Percentiles rank a stretch among this genome's conserved stretches.
Evolutionary conservation across 2,113 vertebrate species (phyloP).

Genomic region (Eclectus roratus): DNA sequence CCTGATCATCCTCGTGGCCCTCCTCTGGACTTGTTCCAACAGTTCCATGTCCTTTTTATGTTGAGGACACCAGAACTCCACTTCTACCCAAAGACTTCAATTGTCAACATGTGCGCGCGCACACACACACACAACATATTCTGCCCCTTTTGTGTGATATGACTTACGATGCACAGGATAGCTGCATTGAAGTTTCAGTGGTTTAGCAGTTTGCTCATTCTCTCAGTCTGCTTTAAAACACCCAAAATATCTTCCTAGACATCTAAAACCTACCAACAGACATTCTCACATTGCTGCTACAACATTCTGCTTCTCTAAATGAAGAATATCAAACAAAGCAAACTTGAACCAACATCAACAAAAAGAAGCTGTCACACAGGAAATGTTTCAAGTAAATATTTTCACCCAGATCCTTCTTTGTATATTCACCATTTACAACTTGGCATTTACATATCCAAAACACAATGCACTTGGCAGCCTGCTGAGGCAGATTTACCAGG

Average conservation of each 20-base stretch:
- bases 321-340: background rate
- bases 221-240: background rate
- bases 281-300: background rate
- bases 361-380: background rate
- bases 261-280: background rate
- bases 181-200: background rate
- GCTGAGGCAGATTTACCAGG: background rate
- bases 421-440: conserved; percentile 29
- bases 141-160: background rate
- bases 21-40: too few relatives aligned
- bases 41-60: too few relatives aligned
- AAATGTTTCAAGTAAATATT: background rate
- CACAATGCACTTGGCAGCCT: background rate
- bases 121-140: rapidly evolving
- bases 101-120: rapidly evolving
- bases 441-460: background rate
- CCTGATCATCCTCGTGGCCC: too few relatives aligned
- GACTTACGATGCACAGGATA: background rate
- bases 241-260: background rate
- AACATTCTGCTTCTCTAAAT: background rate
- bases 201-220: background rate
- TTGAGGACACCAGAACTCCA: background rate
- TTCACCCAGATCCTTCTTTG: background rate
- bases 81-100: background rate
- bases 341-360: background rate